These are phyloP conservation scores for Pithys albifrons DNA, from an alignment of 2,113 vertebrate species.

Conservation along the genomic window DNA sequence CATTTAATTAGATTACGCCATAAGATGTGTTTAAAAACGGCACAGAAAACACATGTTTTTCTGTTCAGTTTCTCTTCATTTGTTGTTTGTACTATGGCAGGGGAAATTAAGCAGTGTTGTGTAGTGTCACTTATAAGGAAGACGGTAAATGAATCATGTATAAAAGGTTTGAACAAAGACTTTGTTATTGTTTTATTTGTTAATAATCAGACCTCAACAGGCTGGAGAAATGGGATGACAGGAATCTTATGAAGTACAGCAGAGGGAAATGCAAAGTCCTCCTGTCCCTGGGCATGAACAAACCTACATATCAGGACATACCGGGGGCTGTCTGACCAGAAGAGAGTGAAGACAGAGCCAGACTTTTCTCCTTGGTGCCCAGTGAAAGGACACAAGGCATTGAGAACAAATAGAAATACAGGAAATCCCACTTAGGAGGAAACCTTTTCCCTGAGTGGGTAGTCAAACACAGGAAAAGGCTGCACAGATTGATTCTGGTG, in stretches of 20 bases:
- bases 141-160: neutral
- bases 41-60: neutral
- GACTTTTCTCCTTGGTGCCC: neutral
- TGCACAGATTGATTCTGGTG: neutral
- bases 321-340: neutral
- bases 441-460: neutral
- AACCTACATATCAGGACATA: neutral
- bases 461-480: neutral
- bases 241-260: neutral
- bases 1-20: neutral
- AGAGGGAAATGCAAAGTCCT: neutral
- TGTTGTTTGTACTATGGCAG: neutral
- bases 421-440: neutral
- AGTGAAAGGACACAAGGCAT: neutral
- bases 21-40: neutral
- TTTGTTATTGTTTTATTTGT: neutral
- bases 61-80: neutral
- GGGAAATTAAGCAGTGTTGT: neutral
- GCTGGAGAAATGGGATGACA: neutral
- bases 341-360: neutral
- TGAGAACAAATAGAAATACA: neutral
- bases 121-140: neutral
- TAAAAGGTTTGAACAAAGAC: neutral
- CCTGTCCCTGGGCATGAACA: neutral
- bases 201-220: neutral